A percentile compares a stretch with the other conserved stretches of the same genome.
These are phyloP conservation scores for Sminthurides aquaticus DNA, from an alignment of 2,888 invertebrate species.

Conservation along the genomic window DNA sequence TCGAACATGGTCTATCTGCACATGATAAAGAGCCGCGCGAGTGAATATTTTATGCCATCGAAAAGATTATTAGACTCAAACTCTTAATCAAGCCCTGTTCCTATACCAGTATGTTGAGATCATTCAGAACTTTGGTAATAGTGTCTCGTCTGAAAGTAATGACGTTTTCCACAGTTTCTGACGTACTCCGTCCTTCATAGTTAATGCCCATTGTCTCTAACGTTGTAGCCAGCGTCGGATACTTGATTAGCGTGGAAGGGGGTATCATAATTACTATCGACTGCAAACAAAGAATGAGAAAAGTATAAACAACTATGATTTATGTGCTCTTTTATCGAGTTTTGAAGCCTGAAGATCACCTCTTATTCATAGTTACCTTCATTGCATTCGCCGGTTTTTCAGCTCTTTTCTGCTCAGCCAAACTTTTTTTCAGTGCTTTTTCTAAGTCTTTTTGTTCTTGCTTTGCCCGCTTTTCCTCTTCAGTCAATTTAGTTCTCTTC, in stretches of 20 bases:
- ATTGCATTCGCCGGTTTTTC: conserved; percentile 21
- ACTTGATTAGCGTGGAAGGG: conserved; percentile 2
- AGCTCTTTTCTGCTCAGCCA: conserved; percentile 15
- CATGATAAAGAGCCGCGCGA: no score
- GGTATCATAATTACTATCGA: conserved; percentile 8
- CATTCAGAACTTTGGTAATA: conserved; percentile 5
- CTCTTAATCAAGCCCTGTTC: no score
- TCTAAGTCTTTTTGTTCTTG: conserved; percentile 11
- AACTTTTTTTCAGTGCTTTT: conserved; percentile 19
- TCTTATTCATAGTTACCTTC: conserved; percentile 22
- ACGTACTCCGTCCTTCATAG: background rate
- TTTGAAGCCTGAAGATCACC: no score
- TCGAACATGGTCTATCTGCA: conserved; percentile 10
- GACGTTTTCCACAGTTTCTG: conserved; percentile 13
- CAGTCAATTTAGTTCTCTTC: conserved; percentile 5
- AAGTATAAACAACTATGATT: no score
- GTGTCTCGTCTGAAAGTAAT: conserved; percentile 14
- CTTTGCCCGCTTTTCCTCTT: conserved; percentile 11
- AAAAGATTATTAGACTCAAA: no score
- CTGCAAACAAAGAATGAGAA: background rate
- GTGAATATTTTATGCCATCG: no score
- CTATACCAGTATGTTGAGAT: conserved; percentile 15
- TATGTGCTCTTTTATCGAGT: no score
- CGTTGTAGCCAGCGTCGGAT: conserved; percentile 4
- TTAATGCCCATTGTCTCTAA: conserved; percentile 5